Conservation (phyloP, 1,140 invertebrate species). For the Berghia stephanieae region DNA sequence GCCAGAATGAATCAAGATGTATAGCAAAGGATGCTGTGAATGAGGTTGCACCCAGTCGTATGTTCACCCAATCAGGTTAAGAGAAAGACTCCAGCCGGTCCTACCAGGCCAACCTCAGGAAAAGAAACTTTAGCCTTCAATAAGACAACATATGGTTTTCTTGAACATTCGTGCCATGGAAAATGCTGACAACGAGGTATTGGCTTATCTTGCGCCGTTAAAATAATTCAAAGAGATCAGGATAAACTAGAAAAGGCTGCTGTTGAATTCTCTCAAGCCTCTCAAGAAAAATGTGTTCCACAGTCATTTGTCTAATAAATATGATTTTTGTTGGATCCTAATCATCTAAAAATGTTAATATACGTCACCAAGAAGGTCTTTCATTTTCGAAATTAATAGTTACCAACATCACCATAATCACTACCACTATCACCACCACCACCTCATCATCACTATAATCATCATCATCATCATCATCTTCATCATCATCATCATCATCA, state of each 20-base stretch:
- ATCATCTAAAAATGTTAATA: neutral
- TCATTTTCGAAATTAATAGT: too few relatives aligned
- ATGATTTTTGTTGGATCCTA: neutral
- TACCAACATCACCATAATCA: constrained; percentile 13
- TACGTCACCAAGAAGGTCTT: too few relatives aligned
- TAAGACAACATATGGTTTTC: too few relatives aligned
- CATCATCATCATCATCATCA: constrained; percentile 20
- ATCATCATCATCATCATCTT: constrained; percentile 16
- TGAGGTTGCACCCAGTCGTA: neutral
- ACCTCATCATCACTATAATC: too few relatives aligned
- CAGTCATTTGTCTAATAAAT: neutral
- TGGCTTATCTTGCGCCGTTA: too few relatives aligned
- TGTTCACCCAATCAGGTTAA: neutral
- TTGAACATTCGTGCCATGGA: too few relatives aligned
- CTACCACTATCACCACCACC: neutral
- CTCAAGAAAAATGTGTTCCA: neutral
- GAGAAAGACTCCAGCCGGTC: neutral
- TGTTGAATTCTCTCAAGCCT: neutral
- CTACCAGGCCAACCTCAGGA: neutral
- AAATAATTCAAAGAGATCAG: neutral
- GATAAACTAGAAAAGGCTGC: neutral
- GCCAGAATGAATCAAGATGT: neutral
- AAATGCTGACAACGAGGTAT: too few relatives aligned
- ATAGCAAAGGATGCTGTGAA: neutral
- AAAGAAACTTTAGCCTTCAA: too few relatives aligned